Percentiles rank a stretch among this genome's conserved stretches.
These are phyloP conservation scores for Rhinella marina DNA, from an alignment of 2,797 vertebrate genomes.

Conservation along the genomic window DNA sequence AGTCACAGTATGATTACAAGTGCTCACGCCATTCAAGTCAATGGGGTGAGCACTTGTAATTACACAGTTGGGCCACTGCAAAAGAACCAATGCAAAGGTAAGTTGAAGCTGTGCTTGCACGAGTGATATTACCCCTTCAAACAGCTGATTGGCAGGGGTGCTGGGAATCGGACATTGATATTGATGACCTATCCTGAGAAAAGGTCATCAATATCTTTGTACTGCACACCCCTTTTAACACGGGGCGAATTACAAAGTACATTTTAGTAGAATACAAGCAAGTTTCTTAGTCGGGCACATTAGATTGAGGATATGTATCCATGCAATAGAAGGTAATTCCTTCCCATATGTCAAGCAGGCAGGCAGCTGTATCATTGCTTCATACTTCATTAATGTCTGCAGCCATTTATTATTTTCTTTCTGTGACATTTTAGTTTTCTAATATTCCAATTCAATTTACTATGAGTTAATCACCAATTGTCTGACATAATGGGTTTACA, in stretches of 20 bases:
- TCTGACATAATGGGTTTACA: slow-evolving; percentile 26
- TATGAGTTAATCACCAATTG: slow-evolving; percentile 27
- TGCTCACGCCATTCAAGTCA: too few relatives aligned
- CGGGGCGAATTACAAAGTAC: background rate
- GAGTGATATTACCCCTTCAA: too few relatives aligned
- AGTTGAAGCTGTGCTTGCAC: too few relatives aligned
- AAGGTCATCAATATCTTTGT: too few relatives aligned
- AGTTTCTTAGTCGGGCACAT: background rate
- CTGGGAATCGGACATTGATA: too few relatives aligned
- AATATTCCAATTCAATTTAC: slow-evolving; percentile 4
- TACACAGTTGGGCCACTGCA: too few relatives aligned
- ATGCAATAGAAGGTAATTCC: background rate
- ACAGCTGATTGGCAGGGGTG: too few relatives aligned
- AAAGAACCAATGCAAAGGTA: too few relatives aligned
- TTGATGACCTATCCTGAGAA: too few relatives aligned
- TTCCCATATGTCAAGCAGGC: background rate
- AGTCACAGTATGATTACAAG: too few relatives aligned
- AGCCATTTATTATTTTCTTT: background rate
- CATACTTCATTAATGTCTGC: background rate
- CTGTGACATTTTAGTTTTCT: slow-evolving; percentile 21
- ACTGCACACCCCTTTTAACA: too few relatives aligned
- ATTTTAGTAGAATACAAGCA: background rate
- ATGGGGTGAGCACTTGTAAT: too few relatives aligned
- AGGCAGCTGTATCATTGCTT: background rate
- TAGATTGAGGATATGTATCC: background rate